These are phyloP conservation scores for Tetramorium alpestre DNA, from an alignment of 1,140 invertebrate species.

Conservation along the genomic window DNA sequence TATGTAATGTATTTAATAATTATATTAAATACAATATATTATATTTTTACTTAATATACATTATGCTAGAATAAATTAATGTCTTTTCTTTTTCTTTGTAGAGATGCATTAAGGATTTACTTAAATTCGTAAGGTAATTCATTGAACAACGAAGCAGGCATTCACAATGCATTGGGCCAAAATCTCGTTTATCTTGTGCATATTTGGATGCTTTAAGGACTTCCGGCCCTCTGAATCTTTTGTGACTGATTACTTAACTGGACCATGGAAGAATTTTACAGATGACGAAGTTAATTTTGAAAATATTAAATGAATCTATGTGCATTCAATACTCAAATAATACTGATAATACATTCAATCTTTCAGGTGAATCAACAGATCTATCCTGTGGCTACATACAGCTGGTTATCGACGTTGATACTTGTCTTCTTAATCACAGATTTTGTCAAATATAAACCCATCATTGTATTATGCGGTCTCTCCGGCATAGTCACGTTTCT, in stretches of 20 bases:
- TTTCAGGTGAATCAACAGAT: conserved; percentile 90
- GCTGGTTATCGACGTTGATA: conserved; percentile 90
- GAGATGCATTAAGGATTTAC: not conserved
- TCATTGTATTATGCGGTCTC: conserved; percentile 91
- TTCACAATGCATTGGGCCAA: conserved; percentile 87
- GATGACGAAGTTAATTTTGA: conserved; percentile 82
- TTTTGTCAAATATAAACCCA: conserved; percentile 93
- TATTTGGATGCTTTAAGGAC: conserved; percentile 93
- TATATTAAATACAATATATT: not conserved
- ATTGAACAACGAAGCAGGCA: not conserved
- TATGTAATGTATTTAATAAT: not conserved
- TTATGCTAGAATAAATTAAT: not conserved
- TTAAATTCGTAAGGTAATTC: not conserved
- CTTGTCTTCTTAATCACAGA: conserved; percentile 94
- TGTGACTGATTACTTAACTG: conserved; percentile 91
- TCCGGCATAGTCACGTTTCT: conserved; percentile 79
- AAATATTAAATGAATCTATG: not conserved
- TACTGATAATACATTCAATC: conserved; percentile 55
- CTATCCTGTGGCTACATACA: conserved; percentile 93
- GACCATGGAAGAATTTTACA: conserved; percentile 91
- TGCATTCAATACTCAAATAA: conserved; percentile 1
- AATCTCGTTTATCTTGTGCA: conserved; percentile 89
- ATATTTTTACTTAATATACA: not conserved
- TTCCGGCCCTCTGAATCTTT: conserved; percentile 94
- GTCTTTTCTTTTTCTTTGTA: not conserved